A percentile compares a stretch with the other conserved stretches of the same genome.
These are phyloP conservation scores for Chelonus formosanus DNA, from an alignment of 2,888 invertebrate species.

Conservation along the genomic window DNA sequence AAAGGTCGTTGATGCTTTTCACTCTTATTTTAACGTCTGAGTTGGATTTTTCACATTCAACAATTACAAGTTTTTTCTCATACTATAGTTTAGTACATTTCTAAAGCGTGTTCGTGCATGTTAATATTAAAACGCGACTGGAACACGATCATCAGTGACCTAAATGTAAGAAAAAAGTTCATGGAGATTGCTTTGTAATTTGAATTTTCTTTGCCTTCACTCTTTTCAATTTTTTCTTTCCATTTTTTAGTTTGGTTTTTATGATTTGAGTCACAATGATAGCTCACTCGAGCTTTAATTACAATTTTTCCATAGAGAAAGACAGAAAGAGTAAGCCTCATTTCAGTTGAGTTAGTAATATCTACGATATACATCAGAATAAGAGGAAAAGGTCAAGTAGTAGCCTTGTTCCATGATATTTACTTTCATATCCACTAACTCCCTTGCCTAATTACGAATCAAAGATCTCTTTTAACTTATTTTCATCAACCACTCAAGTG, in stretches of 20 bases:
- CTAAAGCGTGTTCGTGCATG: not conserved
- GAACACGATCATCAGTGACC: slow-evolving; percentile 7
- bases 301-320: slow-evolving; percentile 12
- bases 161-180: slow-evolving; percentile 3
- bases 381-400: slow-evolving; percentile 6
- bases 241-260: not conserved
- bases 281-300: slow-evolving; percentile 17
- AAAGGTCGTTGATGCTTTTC: too few species aligned
- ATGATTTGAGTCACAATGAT: not conserved
- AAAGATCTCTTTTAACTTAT: too few species aligned
- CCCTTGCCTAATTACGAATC: too few species aligned
- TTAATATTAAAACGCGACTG: not conserved
- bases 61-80: too few species aligned
- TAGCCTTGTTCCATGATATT: too few species aligned
- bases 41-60: not conserved
- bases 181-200: slow-evolving; percentile 1
- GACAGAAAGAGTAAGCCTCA: not conserved
- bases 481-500: too few species aligned
- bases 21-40: too few species aligned
- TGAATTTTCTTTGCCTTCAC: not conserved
- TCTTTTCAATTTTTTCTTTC: not conserved
- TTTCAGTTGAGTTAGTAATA: slow-evolving; percentile 2
- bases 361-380: not conserved
- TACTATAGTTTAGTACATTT: not conserved
- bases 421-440: too few species aligned